Evolutionary conservation across 2,888 invertebrate species (phyloP).

Genomic region (Cylindroiulus punctatus): DNA sequence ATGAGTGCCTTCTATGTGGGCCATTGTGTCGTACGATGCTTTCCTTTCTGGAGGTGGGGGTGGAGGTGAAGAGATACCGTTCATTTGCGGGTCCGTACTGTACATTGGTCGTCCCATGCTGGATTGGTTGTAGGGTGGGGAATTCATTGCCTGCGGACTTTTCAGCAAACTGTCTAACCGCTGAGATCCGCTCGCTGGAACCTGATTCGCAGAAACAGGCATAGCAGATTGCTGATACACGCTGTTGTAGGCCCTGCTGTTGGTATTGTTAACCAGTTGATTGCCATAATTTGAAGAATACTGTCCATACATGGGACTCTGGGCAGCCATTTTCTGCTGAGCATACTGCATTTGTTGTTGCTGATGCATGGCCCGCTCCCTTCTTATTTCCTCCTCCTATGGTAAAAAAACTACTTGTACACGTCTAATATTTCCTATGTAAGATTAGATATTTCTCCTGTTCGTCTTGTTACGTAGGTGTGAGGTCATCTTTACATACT

Average conservation of each 20-base stretch:
- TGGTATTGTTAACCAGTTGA: neutral
- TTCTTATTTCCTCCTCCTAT: conserved; percentile 62
- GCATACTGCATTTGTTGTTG: conserved; percentile 55
- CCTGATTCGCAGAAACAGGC: neutral
- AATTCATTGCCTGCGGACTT: neutral
- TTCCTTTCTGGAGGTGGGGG: conserved; percentile 81
- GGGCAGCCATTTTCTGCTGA: conserved; percentile 50
- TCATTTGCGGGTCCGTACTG: conserved; percentile 43
- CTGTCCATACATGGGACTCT: conserved; percentile 47
- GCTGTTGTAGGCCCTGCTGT: conserved; percentile 13
- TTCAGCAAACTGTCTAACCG: conserved; percentile 57
- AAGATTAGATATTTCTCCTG: too few species aligned
- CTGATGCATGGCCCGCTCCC: conserved; percentile 60
- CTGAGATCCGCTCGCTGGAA: conserved; percentile 55
- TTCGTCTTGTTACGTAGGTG: too few species aligned
- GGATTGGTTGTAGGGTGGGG: conserved; percentile 8
- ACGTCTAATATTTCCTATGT: neutral
- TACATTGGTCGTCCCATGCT: neutral
- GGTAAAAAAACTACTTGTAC: conserved; percentile 19
- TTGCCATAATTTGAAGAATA: conserved; percentile 48
- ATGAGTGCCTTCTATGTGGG: conserved; percentile 64
- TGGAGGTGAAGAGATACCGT: conserved; percentile 57
- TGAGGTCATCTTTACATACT: too few species aligned
- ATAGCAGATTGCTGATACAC: conserved; percentile 29
- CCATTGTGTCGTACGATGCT: conserved; percentile 87